phyloP scores from a whole-genome alignment of 2,797 vertebrate species.

The Lagocephalus sceleratus region DNA sequence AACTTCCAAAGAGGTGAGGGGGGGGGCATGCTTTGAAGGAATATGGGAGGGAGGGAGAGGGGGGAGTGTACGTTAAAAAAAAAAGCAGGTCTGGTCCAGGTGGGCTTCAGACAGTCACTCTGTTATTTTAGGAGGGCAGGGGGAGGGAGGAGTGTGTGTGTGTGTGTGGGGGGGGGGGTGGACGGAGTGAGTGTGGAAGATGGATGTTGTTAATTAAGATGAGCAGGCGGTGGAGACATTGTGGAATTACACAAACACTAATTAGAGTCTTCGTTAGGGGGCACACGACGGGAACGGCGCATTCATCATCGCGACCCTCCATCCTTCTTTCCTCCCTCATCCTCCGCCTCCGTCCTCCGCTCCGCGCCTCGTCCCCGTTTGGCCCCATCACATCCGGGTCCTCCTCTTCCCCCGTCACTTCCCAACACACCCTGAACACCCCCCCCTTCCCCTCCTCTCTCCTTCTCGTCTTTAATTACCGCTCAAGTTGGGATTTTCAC shows the following conservation, averaged over 20 bases:
- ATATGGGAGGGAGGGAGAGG: constrained; percentile 27
- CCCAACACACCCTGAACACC: constrained; percentile 9
- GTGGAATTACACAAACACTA: constrained; percentile 87
- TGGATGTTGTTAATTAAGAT: constrained; percentile 87
- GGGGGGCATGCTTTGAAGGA: constrained; percentile 1
- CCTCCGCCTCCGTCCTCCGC: constrained; percentile 22
- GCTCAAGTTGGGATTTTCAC: constrained; percentile 40
- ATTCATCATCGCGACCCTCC: constrained; percentile 76
- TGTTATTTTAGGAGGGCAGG: constrained; percentile 81
- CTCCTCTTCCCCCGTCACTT: constrained; percentile 22
- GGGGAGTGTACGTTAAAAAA: constrained; percentile 64
- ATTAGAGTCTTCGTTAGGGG: constrained; percentile 85
- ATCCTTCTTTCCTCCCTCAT: constrained; percentile 56
- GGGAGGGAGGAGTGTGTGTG: constrained; percentile 65
- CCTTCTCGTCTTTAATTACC: constrained; percentile 31
- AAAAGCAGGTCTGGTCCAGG: constrained; percentile 82
- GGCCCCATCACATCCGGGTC: background rate
- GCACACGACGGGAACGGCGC: constrained; percentile 77
- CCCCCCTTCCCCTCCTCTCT: constrained; percentile 26
- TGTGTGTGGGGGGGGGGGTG: constrained; percentile 57
- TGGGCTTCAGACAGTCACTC: constrained; percentile 76
- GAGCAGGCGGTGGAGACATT: constrained; percentile 84
- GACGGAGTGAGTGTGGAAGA: constrained; percentile 78
- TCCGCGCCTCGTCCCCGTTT: background rate
- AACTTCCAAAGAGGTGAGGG: too few relatives aligned